A percentile compares a stretch with the other conserved stretches of the same genome.
Evolutionary conservation across 2,797 vertebrate species (phyloP).

Genomic region (Oophaga sylvatica): DNA sequence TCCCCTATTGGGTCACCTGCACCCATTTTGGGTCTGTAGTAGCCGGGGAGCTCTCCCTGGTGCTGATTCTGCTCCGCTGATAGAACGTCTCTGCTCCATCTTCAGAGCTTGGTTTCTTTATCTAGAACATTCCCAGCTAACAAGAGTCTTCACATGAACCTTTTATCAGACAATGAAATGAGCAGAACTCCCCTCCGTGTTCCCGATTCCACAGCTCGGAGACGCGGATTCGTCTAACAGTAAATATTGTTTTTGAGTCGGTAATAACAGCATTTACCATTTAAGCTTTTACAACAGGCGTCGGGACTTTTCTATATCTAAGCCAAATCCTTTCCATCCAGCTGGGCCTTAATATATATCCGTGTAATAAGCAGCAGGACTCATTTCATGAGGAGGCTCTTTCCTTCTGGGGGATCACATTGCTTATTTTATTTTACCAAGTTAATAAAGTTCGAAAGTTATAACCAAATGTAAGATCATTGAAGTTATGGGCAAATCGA

Average conservation of each 20-base stretch:
- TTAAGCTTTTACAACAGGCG: background rate
- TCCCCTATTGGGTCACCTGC: too few relatives aligned
- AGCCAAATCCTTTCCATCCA: slow-evolving; percentile 25
- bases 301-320: slow-evolving; percentile 24
- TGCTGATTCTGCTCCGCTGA: background rate
- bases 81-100: background rate
- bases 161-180: background rate
- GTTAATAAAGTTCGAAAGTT: background rate
- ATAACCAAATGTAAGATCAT: background rate
- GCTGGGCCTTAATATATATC: slow-evolving; percentile 24
- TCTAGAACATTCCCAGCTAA: background rate
- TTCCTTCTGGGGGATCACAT: background rate
- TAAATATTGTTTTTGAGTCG: slow-evolving; percentile 13
- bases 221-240: background rate
- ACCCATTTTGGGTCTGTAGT: background rate
- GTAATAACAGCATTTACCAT: slow-evolving; percentile 18
- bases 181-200: background rate
- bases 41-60: background rate
- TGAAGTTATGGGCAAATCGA: background rate
- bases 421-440: background rate
- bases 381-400: background rate
- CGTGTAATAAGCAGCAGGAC: slow-evolving; percentile 17
- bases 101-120: background rate
- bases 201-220: too few relatives aligned
- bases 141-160: background rate